These are phyloP conservation scores for Lagorchestes hirsutus DNA, from an alignment of 2,797 vertebrate species.

Conservation along the genomic window DNA sequence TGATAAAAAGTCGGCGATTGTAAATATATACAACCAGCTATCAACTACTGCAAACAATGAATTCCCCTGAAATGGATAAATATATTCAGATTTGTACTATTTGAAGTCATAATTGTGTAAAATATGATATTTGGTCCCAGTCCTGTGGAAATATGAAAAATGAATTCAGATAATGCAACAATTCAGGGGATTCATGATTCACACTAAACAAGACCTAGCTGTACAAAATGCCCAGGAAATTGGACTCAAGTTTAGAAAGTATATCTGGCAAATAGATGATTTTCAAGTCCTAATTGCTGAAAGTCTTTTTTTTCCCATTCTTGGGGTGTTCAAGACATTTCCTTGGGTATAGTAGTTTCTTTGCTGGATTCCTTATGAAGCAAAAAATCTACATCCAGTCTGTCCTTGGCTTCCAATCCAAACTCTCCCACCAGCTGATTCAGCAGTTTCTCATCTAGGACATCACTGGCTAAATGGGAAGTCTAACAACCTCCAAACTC, in stretches of 20 bases:
- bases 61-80: background rate
- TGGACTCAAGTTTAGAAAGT: background rate
- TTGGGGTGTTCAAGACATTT: background rate
- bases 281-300: background rate
- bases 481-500: background rate
- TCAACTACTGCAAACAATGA: background rate
- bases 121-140: background rate
- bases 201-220: background rate
- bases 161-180: background rate
- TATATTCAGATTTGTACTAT: background rate
- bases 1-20: background rate
- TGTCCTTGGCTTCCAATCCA: background rate
- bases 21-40: background rate
- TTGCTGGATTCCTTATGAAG: background rate
- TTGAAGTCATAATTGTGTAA: background rate
- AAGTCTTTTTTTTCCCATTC: background rate
- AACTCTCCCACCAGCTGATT: background rate
- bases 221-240: background rate
- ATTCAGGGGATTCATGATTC: background rate
- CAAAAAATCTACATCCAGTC: background rate
- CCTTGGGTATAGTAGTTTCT: background rate
- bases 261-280: background rate
- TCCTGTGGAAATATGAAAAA: background rate
- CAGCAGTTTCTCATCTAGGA: background rate
- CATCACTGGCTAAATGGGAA: background rate